Evolutionary conservation across 2,113 vertebrate genomes (phyloP).

Genomic region (Nansenia antarctica): DNA sequence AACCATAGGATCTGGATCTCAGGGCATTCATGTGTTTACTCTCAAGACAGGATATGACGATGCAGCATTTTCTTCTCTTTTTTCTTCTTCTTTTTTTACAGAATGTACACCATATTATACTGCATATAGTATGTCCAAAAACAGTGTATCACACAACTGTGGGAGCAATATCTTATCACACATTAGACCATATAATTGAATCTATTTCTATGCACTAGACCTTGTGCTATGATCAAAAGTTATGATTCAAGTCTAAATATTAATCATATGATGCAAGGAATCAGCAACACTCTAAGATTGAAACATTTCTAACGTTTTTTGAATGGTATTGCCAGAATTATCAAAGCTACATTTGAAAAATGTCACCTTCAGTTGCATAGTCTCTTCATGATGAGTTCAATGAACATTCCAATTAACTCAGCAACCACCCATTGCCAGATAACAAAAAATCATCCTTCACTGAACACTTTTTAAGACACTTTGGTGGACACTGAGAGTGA

Average conservation of each 20-base stretch:
- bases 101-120: neutral
- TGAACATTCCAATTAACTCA: neutral
- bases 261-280: too few species aligned
- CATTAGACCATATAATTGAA: too few species aligned
- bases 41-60: neutral
- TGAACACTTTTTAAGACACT: neutral
- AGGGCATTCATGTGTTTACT: neutral
- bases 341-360: neutral
- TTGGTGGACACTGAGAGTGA: neutral
- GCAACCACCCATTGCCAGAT: neutral
- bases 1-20: neutral
- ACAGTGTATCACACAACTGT: neutral
- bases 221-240: too few species aligned
- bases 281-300: neutral
- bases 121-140: too few species aligned
- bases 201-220: too few species aligned
- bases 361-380: neutral
- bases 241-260: too few species aligned
- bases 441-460: neutral
- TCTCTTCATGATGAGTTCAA: neutral
- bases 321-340: neutral
- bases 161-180: too few species aligned
- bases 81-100: too few species aligned
- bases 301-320: neutral
- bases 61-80: neutral